A percentile compares a stretch with the other conserved stretches of the same genome.
Evolutionary conservation across 2,113 vertebrate genomes (phyloP).

Genomic region (Cepphus grylle): DNA sequence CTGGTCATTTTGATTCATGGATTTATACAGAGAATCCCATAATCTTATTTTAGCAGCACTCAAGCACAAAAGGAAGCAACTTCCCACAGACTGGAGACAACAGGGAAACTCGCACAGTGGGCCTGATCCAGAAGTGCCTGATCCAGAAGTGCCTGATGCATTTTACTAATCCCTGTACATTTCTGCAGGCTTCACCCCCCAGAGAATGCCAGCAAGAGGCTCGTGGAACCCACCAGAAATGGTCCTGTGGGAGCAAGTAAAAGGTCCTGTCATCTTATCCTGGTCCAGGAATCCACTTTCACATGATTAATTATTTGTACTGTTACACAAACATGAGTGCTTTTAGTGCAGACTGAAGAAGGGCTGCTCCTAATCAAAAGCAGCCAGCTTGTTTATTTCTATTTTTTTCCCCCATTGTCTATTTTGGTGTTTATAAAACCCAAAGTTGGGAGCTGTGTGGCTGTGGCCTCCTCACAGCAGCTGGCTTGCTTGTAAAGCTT

Average conservation of each 20-base stretch:
- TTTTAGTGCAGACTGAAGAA: background rate
- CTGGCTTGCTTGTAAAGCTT: background rate
- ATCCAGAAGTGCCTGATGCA: background rate
- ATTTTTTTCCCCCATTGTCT: background rate
- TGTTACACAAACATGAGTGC: background rate
- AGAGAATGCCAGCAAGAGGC: background rate
- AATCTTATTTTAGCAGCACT: background rate
- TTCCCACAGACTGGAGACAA: background rate
- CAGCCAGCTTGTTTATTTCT: slow-evolving; percentile 2
- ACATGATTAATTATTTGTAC: background rate
- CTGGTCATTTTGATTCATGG: background rate
- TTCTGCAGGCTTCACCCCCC: background rate
- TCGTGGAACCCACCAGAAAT: background rate
- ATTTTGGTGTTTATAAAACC: background rate
- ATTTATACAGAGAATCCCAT: background rate
- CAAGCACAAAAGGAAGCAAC: background rate
- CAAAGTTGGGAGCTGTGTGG: background rate
- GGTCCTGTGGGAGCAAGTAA: background rate
- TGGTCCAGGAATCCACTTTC: background rate
- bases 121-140: background rate
- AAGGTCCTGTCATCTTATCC: background rate
- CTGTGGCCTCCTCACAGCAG: background rate
- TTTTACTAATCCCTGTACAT: background rate
- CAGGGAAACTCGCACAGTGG: background rate
- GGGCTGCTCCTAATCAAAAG: background rate